phyloP scores from a whole-genome alignment of 2,113 vertebrate genomes.

The sheep (Ovis aries) region DNA sequence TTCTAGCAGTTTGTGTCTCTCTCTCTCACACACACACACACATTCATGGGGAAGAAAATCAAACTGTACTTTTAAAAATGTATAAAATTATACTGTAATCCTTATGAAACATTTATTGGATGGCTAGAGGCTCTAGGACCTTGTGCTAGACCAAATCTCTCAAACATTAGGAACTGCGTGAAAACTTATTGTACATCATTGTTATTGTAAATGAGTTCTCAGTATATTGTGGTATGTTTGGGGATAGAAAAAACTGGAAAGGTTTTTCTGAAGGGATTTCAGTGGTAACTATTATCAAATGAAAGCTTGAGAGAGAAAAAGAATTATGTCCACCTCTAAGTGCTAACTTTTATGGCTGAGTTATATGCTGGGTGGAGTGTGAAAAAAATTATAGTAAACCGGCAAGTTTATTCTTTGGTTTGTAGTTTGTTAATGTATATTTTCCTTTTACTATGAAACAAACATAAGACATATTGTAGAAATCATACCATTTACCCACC shows the following conservation, averaged over 20 bases:
- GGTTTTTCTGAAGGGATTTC: not conserved
- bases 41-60: not conserved
- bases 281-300: not conserved
- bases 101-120: not conserved
- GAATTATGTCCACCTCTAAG: not conserved
- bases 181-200: not conserved
- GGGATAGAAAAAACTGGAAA: not conserved
- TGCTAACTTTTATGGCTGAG: not conserved
- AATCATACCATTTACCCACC: not conserved
- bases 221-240: not conserved
- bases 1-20: not conserved
- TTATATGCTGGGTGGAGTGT: slow-evolving; percentile 1
- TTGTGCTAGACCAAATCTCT: not conserved
- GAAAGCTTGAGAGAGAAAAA: slow-evolving; percentile 2
- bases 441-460: slow-evolving; percentile 3
- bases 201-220: not conserved
- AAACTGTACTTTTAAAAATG: not conserved
- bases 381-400: not conserved
- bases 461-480: not conserved
- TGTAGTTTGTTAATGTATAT: not conserved
- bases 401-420: not conserved
- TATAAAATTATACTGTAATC: not conserved
- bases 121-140: not conserved
- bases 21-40: no score
- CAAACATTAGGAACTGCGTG: not conserved